phyloP scores from a whole-genome alignment of 1,140 invertebrate genomes.

The Bombus soroeensis region DNA sequence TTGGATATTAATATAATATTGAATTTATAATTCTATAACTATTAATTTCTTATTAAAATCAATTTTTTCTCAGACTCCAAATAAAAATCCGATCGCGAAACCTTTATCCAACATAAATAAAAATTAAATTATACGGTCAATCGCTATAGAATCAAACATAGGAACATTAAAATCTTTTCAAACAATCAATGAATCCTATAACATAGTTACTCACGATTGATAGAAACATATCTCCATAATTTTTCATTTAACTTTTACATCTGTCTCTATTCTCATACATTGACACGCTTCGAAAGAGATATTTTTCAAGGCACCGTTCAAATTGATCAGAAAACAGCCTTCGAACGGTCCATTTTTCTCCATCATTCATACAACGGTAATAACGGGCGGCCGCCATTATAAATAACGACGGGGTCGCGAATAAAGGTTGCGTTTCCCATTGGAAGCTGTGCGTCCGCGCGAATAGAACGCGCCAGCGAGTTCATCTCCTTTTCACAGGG shows the following conservation, averaged over 20 bases:
- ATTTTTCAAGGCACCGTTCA: background rate
- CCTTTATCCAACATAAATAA: no score
- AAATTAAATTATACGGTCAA: no score
- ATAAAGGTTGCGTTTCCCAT: background rate
- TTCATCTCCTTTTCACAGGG: background rate
- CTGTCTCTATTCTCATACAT: no score
- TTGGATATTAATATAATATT: no score
- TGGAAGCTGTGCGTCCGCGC: background rate
- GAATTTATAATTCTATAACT: no score
- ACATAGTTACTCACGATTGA: background rate
- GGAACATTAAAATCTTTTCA: no score
- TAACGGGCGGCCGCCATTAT: background rate
- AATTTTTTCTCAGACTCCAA: no score
- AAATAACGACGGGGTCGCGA: background rate
- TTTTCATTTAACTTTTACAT: background rate
- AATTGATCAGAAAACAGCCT: background rate
- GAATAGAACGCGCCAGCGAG: background rate
- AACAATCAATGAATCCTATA: no score
- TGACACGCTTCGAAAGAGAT: background rate
- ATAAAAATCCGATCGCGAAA: no score
- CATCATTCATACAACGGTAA: background rate
- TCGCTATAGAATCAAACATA: no score
- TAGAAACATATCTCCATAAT: background rate
- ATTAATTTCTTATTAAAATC: no score
- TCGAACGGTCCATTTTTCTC: background rate